Percentiles rank a stretch among this genome's conserved stretches.
These are phyloP conservation scores for Stictocephala bisonia DNA, from an alignment of 2,888 invertebrate species.

Conservation along the genomic window DNA sequence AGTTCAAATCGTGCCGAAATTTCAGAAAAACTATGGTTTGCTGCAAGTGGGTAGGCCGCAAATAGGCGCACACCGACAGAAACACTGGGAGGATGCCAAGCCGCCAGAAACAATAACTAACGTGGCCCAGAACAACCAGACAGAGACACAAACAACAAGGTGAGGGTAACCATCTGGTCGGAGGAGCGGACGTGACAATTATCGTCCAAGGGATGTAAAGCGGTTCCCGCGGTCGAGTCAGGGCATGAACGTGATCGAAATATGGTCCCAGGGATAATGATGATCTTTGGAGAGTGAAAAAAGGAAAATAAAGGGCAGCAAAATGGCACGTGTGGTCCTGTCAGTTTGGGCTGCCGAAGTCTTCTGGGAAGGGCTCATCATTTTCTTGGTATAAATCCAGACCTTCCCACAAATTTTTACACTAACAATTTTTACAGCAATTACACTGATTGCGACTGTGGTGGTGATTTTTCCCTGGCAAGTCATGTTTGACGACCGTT, in stretches of 20 bases:
- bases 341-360: background rate
- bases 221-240: slow-evolving; percentile 31
- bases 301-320: background rate
- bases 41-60: too few species aligned
- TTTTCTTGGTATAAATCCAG: too few species aligned
- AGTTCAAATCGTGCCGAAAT: too few species aligned
- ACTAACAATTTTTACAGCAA: too few species aligned
- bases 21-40: too few species aligned
- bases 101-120: background rate
- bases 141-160: slow-evolving; percentile 28
- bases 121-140: background rate
- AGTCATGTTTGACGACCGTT: too few species aligned
- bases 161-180: slow-evolving; percentile 36
- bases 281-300: background rate
- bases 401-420: too few species aligned
- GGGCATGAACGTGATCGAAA: slow-evolving; percentile 35
- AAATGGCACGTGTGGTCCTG: background rate
- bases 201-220: slow-evolving; percentile 27
- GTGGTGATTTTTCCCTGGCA: too few species aligned
- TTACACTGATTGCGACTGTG: too few species aligned
- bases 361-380: too few species aligned
- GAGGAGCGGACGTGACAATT: slow-evolving; percentile 34
- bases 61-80: too few species aligned
- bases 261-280: slow-evolving; percentile 21
- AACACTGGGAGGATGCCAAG: background rate